Conservation (phyloP, 2,113 vertebrate species). For the Todiramphus saurophagus region DNA sequence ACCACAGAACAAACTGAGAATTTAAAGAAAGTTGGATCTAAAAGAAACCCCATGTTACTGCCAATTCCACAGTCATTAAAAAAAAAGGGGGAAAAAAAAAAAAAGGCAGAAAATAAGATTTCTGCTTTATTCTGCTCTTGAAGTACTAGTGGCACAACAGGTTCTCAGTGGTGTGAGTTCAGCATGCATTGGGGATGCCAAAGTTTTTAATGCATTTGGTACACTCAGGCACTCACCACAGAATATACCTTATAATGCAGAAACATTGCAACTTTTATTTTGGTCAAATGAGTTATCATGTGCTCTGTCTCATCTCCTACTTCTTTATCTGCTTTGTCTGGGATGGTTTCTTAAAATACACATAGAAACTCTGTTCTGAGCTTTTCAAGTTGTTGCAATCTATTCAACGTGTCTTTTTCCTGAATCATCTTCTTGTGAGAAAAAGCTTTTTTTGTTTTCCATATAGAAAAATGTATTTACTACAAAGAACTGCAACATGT, state of each 20-base stretch:
- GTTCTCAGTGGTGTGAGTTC: neutral
- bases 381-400: neutral
- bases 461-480: neutral
- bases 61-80: neutral
- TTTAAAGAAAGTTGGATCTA: neutral
- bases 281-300: neutral
- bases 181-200: fast-evolving
- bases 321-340: neutral
- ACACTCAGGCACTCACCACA: neutral
- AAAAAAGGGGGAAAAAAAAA: no score
- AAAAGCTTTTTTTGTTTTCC: neutral
- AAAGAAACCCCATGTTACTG: neutral
- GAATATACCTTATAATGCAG: neutral
- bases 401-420: neutral
- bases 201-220: neutral
- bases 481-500: neutral
- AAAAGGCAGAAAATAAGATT: neutral
- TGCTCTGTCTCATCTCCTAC: fast-evolving
- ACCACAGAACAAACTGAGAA: neutral
- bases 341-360: neutral
- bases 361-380: neutral
- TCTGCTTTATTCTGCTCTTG: neutral
- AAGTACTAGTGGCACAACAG: neutral
- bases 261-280: neutral
- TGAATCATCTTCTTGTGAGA: neutral